Evolutionary conservation across 2,113 vertebrate genomes (phyloP), one percentile per base, ranked within the genome.

Genomic region (Mirounga angustirostris): DNA sequence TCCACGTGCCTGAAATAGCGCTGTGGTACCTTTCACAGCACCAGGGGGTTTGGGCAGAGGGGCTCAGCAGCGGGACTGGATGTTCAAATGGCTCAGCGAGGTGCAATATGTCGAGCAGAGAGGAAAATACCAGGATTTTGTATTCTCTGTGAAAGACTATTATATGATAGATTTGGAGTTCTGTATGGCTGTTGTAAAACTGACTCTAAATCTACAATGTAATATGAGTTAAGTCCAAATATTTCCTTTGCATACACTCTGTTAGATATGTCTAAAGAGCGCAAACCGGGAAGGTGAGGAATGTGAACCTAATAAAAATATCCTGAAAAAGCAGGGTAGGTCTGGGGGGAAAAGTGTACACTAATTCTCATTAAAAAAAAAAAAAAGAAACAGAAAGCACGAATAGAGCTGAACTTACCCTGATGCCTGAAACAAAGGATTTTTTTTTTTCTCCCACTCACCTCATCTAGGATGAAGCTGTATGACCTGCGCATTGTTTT

Each of bases 191-290:
- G 50, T 50, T 76, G 73, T 88, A 80, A 94, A 85, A 84, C 30
- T 54, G 85, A 91, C 59, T 85, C 12, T 74, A 81, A 58, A 59
- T 84, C 33, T 89, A 83, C 33, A 83, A 74, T 13, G 67, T 86
- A 91, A 92, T 97, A 73, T 10, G 88, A 87, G 69, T 89, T 91
- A 91, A 94, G 74, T 69, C 54, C 65, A 89, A 81, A 87, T 89
- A 86, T 74, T 92, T 95, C 76, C 58, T 93, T 79, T 13, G 50
- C 14, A 83, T 11, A 61, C 0, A 21, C 10, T 94, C 58, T 94
- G 40, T 90, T 81, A 89, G 52, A 33, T 40, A 76, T 46, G n/a
- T 91, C 81, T 98, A 90, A 95, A 92, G 43, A 73, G 0, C 52
- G 61, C 28, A 91, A 46, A 92, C 52, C 82, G 22, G 71, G 96